phyloP scores from a whole-genome alignment of 2,888 invertebrate species.

The Cylindroiulus punctatus region DNA sequence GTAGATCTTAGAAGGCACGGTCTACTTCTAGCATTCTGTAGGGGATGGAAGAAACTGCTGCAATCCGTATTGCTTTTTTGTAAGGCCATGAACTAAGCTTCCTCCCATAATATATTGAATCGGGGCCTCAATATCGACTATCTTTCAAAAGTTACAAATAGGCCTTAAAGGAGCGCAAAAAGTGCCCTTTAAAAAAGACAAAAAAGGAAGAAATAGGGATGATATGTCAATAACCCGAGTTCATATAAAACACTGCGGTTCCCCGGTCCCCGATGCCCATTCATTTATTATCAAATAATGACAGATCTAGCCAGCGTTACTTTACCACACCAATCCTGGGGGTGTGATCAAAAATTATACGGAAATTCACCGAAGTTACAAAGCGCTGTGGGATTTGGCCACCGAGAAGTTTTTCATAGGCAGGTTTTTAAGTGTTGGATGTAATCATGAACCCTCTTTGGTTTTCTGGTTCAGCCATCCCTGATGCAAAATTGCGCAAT shows the following conservation, averaged over 20 bases:
- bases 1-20: background rate
- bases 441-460: no score
- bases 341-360: conserved; percentile 17
- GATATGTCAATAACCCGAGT: conserved; percentile 20
- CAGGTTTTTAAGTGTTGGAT: no score
- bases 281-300: conserved; percentile 27
- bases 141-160: conserved; percentile 32
- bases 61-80: conserved; percentile 15
- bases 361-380: background rate
- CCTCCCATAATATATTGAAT: conserved; percentile 21
- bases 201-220: conserved; percentile 6
- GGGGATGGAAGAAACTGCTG: background rate
- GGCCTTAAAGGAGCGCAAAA: conserved; percentile 27
- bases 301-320: background rate
- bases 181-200: conserved; percentile 32
- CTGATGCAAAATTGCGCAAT: no score
- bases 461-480: no score
- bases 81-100: conserved; percentile 32
- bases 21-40: background rate
- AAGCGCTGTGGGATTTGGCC: background rate
- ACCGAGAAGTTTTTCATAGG: no score
- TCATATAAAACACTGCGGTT: conserved; percentile 14
- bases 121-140: conserved; percentile 26
- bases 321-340: background rate
- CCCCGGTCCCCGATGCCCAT: background rate